Conservation (phyloP, 2,888 invertebrate species). For the Bembecia ichneumoniformis region DNA sequence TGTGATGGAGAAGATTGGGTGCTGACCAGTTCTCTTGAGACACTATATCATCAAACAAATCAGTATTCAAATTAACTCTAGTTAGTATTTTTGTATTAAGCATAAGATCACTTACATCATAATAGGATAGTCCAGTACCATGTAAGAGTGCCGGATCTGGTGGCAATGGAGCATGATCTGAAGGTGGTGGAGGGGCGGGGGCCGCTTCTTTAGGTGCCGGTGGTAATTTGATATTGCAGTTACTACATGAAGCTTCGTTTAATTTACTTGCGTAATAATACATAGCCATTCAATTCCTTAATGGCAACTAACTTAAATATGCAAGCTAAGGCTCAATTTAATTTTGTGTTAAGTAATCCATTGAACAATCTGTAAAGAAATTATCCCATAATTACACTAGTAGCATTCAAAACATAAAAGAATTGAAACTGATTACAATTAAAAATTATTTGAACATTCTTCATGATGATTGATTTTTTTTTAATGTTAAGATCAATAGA, state of each 20-base stretch:
- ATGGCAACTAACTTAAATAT: constrained; percentile 28
- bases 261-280: constrained; percentile 80
- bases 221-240: constrained; percentile 61
- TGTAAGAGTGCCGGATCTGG: constrained; percentile 46
- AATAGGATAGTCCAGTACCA: constrained; percentile 56
- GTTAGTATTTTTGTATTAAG: too few relatives aligned
- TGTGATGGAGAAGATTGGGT: too few relatives aligned
- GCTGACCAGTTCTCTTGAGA: too few relatives aligned
- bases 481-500: too few relatives aligned
- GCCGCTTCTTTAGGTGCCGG: constrained; percentile 46
- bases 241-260: constrained; percentile 76
- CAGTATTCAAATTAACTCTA: too few relatives aligned
- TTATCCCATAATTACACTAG: too few relatives aligned
- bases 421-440: too few relatives aligned
- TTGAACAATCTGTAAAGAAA: constrained; percentile 27
- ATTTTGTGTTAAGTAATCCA: constrained; percentile 32
- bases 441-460: too few relatives aligned
- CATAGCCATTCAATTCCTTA: constrained; percentile 74
- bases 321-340: constrained; percentile 24
- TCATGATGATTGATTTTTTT: too few relatives aligned
- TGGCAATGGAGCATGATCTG: constrained; percentile 46
- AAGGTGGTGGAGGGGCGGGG: constrained; percentile 41
- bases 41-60: too few relatives aligned
- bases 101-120: constrained; percentile 47
- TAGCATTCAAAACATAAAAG: too few relatives aligned